Percentiles rank a stretch among this genome's conserved stretches.
These are phyloP conservation scores for Nannoperca obscura DNA, from an alignment of 2,797 vertebrate genomes.

Conservation along the genomic window DNA sequence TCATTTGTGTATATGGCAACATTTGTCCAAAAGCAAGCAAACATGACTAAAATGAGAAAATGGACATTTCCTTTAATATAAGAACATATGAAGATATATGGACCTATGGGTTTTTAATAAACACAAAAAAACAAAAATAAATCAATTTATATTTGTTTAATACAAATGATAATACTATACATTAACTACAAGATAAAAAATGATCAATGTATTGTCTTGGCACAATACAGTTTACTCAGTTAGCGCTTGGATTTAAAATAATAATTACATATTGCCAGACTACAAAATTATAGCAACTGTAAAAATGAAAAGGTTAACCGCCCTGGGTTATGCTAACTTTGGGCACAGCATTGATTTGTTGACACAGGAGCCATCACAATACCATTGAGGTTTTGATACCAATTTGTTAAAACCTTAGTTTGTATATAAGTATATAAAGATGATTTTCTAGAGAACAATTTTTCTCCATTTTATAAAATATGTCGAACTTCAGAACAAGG, in stretches of 20 bases:
- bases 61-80: not conserved
- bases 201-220: not conserved
- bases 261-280: not conserved
- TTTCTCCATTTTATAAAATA: not conserved
- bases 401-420: not conserved
- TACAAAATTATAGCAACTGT: too few relatives aligned
- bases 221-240: not conserved
- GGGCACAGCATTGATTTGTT: not conserved
- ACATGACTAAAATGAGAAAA: constrained; percentile 1
- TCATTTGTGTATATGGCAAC: not conserved
- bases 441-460: not conserved
- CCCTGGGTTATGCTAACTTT: not conserved
- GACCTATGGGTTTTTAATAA: not conserved
- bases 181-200: not conserved
- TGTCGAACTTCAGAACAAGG: not conserved
- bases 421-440: not conserved
- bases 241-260: not conserved
- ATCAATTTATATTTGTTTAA: not conserved
- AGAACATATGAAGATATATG: too few relatives aligned
- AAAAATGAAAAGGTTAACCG: not conserved
- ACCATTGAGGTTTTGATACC: not conserved
- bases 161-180: not conserved
- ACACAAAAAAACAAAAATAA: too few relatives aligned
- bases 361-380: not conserved
- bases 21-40: constrained; percentile 16